Evolutionary conservation across 2,797 vertebrate genomes (phyloP).

Genomic region (Mico argentatus): DNA sequence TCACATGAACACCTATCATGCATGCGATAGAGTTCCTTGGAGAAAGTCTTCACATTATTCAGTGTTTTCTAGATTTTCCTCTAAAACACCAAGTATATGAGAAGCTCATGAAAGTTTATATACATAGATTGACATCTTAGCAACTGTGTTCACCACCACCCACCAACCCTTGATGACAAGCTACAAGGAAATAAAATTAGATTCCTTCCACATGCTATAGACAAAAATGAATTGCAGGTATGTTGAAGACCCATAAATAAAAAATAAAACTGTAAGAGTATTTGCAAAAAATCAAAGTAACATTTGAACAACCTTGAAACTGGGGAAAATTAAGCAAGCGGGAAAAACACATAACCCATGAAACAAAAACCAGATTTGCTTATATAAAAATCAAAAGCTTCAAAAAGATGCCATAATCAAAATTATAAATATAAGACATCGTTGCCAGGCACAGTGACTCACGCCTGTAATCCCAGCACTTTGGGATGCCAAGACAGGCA

Average conservation of each 20-base stretch:
- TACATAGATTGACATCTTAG: neutral
- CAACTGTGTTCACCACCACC: neutral
- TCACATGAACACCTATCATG: neutral
- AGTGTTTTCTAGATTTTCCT: neutral
- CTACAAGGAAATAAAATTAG: slow-evolving; percentile 18
- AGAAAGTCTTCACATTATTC: neutral
- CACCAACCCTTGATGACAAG: neutral
- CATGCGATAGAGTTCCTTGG: neutral
- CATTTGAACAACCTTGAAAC: neutral
- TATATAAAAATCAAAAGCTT: slow-evolving; percentile 23
- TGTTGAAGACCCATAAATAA: neutral
- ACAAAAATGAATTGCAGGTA: slow-evolving; percentile 22
- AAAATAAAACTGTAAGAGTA: neutral
- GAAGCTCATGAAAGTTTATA: neutral
- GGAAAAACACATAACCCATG: neutral
- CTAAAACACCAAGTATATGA: neutral
- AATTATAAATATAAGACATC: neutral
- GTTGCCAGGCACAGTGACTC: neutral
- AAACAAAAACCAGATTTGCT: neutral
- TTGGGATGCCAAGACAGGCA: neutral
- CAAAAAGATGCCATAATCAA: neutral
- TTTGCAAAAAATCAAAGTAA: neutral
- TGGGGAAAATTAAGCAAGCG: neutral
- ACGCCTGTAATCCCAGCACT: neutral
- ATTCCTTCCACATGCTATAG: neutral